Percentiles rank a stretch among this genome's conserved stretches.
Evolutionary conservation across 1,140 invertebrate genomes (phyloP).

Genomic region (Leptinotarsa texana): DNA sequence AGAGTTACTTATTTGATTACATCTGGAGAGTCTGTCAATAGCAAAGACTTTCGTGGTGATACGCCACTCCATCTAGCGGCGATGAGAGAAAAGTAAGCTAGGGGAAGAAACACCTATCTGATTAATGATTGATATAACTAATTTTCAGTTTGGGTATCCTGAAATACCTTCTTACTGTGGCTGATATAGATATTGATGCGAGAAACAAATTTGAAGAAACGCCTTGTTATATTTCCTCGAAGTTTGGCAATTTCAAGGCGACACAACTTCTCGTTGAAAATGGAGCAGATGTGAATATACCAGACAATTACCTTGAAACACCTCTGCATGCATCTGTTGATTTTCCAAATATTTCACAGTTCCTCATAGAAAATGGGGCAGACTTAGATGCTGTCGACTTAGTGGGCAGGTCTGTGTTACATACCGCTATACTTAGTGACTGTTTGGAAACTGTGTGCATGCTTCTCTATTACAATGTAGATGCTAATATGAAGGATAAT

Average conservation of each 20-base stretch:
- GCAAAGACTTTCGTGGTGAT: slow-evolving; percentile 34
- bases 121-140: neutral
- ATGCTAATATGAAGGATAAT: slow-evolving; percentile 27
- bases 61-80: slow-evolving; percentile 33
- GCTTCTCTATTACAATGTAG: slow-evolving; percentile 38
- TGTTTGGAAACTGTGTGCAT: slow-evolving; percentile 37
- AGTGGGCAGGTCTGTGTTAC: slow-evolving; percentile 32
- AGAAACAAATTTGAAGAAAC: slow-evolving; percentile 32
- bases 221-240: slow-evolving; percentile 28
- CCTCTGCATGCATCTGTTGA: slow-evolving; percentile 31
- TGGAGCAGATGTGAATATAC: slow-evolving; percentile 32
- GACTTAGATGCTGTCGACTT: slow-evolving; percentile 32
- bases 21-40: slow-evolving; percentile 30
- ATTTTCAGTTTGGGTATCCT: slow-evolving; percentile 29
- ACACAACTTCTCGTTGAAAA: slow-evolving; percentile 24
- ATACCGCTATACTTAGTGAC: slow-evolving; percentile 25
- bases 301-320: slow-evolving; percentile 29
- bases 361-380: slow-evolving; percentile 34
- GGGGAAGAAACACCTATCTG: neutral
- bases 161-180: slow-evolving; percentile 27
- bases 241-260: slow-evolving; percentile 14
- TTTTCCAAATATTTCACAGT: slow-evolving; percentile 27
- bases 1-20: slow-evolving; percentile 25
- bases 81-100: slow-evolving; percentile 32
- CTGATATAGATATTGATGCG: slow-evolving; percentile 24